phyloP scores from a whole-genome alignment of 1,140 invertebrate species.

The Bombus consobrinus region DNA sequence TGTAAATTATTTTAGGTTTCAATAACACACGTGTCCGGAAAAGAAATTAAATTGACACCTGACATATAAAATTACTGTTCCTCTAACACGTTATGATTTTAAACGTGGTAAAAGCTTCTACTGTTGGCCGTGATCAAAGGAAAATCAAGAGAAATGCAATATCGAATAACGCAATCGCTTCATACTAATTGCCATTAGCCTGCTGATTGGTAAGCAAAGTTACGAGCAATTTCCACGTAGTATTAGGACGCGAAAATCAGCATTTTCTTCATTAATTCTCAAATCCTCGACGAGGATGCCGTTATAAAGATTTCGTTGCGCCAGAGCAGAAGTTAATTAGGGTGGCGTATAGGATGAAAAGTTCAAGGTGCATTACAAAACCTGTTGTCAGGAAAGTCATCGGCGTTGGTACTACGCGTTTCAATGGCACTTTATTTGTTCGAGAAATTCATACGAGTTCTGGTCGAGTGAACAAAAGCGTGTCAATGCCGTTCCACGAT shows the following conservation, averaged over 20 bases:
- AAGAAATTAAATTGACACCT: background rate
- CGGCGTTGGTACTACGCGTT: background rate
- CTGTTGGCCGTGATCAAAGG: too few species aligned
- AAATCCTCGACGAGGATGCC: background rate
- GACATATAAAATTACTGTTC: too few species aligned
- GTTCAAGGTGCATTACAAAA: background rate
- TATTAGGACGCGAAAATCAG: too few species aligned
- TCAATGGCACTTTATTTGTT: background rate
- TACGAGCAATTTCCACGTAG: background rate
- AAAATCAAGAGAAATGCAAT: background rate
- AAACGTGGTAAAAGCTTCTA: too few species aligned
- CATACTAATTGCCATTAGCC: background rate
- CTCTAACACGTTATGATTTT: background rate
- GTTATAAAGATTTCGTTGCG: background rate
- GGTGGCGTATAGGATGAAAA: background rate
- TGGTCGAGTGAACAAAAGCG: background rate
- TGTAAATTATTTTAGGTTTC: too few species aligned
- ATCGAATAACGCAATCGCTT: background rate
- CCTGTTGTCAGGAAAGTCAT: background rate
- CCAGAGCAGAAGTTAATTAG: background rate
- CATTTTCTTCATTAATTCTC: background rate
- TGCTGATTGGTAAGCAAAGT: background rate
- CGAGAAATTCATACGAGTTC: background rate
- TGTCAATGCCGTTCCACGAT: constrained; percentile 12
- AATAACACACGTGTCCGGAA: too few species aligned